Percentiles rank a stretch among this genome's conserved stretches.
Conservation (phyloP, 92 coral and sea anemone species). For the Scolanthus callimorphus region DNA sequence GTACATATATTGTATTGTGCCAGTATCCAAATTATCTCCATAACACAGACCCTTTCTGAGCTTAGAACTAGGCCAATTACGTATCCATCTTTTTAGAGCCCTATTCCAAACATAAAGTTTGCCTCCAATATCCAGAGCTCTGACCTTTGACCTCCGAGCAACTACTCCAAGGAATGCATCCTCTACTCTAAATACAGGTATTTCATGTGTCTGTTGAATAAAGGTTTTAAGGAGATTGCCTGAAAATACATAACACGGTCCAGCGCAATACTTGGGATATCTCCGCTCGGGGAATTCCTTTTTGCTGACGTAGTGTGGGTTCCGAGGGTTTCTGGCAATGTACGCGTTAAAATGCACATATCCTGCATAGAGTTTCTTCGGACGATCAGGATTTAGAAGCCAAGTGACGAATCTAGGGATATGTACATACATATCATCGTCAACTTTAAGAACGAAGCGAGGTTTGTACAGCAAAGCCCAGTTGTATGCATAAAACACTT, state of each 20-base stretch:
- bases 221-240: constrained; percentile 23
- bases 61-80: constrained; percentile 1
- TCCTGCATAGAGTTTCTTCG: constrained; percentile 40
- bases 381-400: constrained; percentile 11
- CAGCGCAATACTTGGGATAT: constrained; percentile 42
- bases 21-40: constrained; percentile 24
- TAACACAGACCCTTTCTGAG: constrained; percentile 15
- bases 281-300: constrained; percentile 7
- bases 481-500: constrained; percentile 27
- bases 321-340: constrained; percentile 17
- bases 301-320: constrained; percentile 36
- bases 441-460: constrained; percentile 32
- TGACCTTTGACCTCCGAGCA: constrained; percentile 16
- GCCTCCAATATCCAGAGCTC: constrained; percentile 18
- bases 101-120: constrained; percentile 24
- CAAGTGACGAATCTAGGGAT: constrained; percentile 34
- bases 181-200: constrained; percentile 21
- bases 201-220: constrained; percentile 1
- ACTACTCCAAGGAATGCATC: constrained; percentile 33
- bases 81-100: constrained; percentile 2
- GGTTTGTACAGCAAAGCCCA: constrained; percentile 28
- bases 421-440: constrained; percentile 41
- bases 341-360: constrained; percentile 31
- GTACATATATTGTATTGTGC: constrained; percentile 11
- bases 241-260: constrained; percentile 42